Percentiles rank a stretch among this genome's conserved stretches.
Conservation (phyloP, 1,140 invertebrate genomes). For the Hyphantria cunea region DNA sequence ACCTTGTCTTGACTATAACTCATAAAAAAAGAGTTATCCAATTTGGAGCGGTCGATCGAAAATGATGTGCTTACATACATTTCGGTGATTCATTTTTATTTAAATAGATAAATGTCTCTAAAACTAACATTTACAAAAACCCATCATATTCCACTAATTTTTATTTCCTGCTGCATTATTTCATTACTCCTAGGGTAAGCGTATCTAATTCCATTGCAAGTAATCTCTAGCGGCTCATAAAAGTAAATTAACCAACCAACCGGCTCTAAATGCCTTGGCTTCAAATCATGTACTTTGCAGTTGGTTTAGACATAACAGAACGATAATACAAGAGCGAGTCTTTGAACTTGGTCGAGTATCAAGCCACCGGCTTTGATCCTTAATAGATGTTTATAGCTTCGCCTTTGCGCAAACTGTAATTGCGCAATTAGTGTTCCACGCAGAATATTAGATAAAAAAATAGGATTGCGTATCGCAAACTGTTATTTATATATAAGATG, state of each 20-base stretch:
- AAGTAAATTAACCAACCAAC: slow-evolving; percentile 42
- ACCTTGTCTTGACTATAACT: too few species aligned
- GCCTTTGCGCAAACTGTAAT: neutral
- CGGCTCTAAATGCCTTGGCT: neutral
- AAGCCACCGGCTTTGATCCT: slow-evolving; percentile 12
- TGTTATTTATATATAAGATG: neutral
- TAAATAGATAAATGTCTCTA: too few species aligned
- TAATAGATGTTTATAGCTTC: slow-evolving; percentile 9
- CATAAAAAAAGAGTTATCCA: too few species aligned
- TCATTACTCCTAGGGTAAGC: slow-evolving; percentile 16
- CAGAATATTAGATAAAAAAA: neutral
- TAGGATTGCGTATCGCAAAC: neutral
- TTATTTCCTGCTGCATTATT: neutral
- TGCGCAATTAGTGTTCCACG: slow-evolving; percentile 3
- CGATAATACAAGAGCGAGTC: slow-evolving; percentile 5
- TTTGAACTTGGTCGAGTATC: slow-evolving; percentile 16
- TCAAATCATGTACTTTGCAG: neutral
- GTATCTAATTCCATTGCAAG: slow-evolving; percentile 38
- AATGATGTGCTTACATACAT: too few species aligned
- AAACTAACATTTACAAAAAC: too few species aligned
- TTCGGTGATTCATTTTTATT: too few species aligned
- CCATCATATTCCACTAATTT: neutral
- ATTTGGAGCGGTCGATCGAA: too few species aligned
- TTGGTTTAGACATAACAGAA: neutral
- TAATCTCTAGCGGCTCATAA: slow-evolving; percentile 47